These are phyloP conservation scores for Drosophila orosa DNA, from an alignment of 1,140 invertebrate genomes.

Conservation along the genomic window DNA sequence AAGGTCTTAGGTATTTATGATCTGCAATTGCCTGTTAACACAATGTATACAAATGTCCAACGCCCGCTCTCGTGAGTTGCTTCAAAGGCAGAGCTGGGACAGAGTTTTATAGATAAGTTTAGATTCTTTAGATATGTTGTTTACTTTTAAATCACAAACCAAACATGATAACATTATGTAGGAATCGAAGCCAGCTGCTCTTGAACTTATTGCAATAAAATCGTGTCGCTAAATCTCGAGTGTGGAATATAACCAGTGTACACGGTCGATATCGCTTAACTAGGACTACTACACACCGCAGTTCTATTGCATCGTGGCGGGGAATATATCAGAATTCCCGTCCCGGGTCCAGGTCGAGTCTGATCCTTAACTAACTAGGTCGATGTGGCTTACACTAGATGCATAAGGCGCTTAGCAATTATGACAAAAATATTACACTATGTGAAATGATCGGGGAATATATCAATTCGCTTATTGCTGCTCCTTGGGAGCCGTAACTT, in stretches of 20 bases:
- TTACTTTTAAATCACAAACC: constrained; percentile 43
- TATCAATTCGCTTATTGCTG: constrained; percentile 70
- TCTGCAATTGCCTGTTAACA: constrained; percentile 6
- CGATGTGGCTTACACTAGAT: constrained; percentile 22
- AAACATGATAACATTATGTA: constrained; percentile 26
- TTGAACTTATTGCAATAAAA: constrained; percentile 27
- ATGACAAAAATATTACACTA: constrained; percentile 77
- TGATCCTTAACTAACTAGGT: constrained; percentile 44
- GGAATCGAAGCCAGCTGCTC: constrained; percentile 33
- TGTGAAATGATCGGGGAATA: constrained; percentile 47
- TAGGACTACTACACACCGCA: constrained; percentile 53
- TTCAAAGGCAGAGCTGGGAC: constrained; percentile 19
- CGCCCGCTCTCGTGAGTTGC: constrained; percentile 1
- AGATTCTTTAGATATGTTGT: constrained; percentile 14
- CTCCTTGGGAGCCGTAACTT: constrained; percentile 80
- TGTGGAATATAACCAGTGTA: constrained; percentile 45
- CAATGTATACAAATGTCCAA: constrained; percentile 14
- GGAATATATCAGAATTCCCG: constrained; percentile 43
- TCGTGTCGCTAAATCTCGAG: constrained; percentile 24
- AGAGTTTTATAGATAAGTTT: background rate
- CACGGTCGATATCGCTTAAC: constrained; percentile 31
- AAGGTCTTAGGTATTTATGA: constrained; percentile 2
- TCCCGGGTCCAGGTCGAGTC: constrained; percentile 18
- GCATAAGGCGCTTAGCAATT: constrained; percentile 62
- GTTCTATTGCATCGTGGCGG: constrained; percentile 34